Percentiles rank a stretch among this genome's conserved stretches.
Conservation (phyloP, 1,140 invertebrate species). For the Caenorhabditis elegans region DNA sequence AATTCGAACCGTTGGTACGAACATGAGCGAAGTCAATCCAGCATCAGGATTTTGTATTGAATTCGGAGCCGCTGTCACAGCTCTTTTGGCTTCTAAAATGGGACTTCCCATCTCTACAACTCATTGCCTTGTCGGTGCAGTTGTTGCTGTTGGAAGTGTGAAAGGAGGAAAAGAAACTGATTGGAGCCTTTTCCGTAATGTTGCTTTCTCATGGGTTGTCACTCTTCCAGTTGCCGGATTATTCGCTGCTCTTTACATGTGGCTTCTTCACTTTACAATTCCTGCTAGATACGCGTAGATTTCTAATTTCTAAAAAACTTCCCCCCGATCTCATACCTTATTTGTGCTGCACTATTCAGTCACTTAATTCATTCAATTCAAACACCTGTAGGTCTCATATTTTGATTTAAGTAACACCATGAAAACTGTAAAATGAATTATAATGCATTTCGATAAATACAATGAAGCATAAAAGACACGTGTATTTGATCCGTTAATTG, state of each 20-base stretch:
- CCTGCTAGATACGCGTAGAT: background rate
- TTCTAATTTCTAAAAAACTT: background rate
- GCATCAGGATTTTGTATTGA: conserved; percentile 83
- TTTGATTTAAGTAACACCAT: background rate
- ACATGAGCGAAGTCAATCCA: conserved; percentile 60
- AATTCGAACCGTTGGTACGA: conserved; percentile 57
- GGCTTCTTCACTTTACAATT: conserved; percentile 17
- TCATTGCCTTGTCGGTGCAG: conserved; percentile 86
- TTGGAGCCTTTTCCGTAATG: conserved; percentile 74
- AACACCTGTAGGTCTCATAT: background rate
- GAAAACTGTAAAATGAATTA: no score
- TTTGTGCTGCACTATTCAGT: background rate
- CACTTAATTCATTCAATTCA: background rate
- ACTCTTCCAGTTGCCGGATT: conserved; percentile 83
- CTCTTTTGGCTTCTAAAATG: conserved; percentile 88
- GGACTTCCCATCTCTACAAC: conserved; percentile 94
- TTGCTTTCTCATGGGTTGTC: conserved; percentile 89
- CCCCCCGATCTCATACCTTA: background rate
- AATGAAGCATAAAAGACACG: no score
- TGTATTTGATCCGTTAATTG: no score
- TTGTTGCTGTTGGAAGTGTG: conserved; percentile 55
- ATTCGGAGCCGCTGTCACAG: conserved; percentile 90
- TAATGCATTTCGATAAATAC: no score
- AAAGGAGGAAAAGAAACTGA: conserved; percentile 73
- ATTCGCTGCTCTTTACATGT: conserved; percentile 36